phyloP scores from a whole-genome alignment of 2,888 invertebrate species.

The Seira ritae region DNA sequence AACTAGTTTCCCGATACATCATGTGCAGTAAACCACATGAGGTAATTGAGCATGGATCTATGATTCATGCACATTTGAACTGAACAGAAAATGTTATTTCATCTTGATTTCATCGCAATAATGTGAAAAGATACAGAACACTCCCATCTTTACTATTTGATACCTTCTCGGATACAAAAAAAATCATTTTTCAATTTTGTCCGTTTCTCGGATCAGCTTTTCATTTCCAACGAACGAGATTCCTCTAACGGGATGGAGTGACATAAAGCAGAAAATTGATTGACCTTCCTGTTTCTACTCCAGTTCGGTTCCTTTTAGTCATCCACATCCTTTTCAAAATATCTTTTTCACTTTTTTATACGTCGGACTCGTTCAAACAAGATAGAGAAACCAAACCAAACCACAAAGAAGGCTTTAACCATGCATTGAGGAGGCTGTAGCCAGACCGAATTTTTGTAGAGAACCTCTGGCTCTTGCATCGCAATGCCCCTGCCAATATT shows the following conservation, averaged over 20 bases:
- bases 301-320: conserved; percentile 24
- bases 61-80: not conserved
- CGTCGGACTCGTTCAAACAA: not conserved
- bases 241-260: not conserved
- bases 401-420: too few relatives aligned
- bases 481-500: not conserved
- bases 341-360: not conserved
- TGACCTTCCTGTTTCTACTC: conserved; percentile 49
- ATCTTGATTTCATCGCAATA: not conserved
- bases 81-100: not conserved
- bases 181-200: conserved; percentile 3
- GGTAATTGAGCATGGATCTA: not conserved
- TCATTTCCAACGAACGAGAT: not conserved
- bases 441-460: not conserved
- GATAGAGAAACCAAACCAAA: not conserved
- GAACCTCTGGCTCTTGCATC: not conserved
- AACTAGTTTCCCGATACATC: not conserved
- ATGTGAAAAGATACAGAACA: too few relatives aligned
- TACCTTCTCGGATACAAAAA: not conserved
- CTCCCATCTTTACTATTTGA: not conserved
- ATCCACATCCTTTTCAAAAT: conserved; percentile 1
- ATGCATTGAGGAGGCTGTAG: too few relatives aligned
- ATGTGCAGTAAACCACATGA: not conserved
- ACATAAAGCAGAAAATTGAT: conserved; percentile 44
- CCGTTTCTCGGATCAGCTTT: not conserved